Percentiles rank a stretch among this genome's conserved stretches.
phyloP scores from a whole-genome alignment of 1,140 invertebrate genomes.

The Procambarus clarkii region DNA sequence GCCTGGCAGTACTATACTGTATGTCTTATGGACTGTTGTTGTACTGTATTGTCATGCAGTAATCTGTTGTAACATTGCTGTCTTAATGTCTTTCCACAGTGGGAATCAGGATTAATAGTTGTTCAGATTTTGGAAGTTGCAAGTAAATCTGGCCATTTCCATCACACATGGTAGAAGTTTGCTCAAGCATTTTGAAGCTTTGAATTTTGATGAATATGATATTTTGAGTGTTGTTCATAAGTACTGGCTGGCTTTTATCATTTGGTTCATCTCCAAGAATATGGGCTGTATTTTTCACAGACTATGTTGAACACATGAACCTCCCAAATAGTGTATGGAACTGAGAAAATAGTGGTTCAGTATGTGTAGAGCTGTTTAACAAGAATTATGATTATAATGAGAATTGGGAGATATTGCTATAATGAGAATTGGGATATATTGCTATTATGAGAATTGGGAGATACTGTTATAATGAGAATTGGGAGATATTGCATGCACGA shows the following conservation, averaged over 20 bases:
- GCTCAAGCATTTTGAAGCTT: constrained; percentile 20
- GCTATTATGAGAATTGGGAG: too few relatives aligned
- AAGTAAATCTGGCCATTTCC: constrained; percentile 23
- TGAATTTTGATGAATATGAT: background rate
- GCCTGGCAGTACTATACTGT: constrained; percentile 29
- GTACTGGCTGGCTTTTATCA: background rate
- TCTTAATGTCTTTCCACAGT: constrained; percentile 39
- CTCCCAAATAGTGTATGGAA: background rate
- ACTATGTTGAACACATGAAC: background rate
- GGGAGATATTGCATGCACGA: too few relatives aligned
- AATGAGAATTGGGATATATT: too few relatives aligned
- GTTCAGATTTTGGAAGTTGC: constrained; percentile 15
- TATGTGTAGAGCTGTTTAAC: too few relatives aligned
- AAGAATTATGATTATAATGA: too few relatives aligned
- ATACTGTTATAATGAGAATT: too few relatives aligned
- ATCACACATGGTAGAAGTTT: constrained; percentile 10
- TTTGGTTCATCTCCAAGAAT: background rate
- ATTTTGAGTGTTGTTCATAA: background rate
- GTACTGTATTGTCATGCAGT: constrained; percentile 29
- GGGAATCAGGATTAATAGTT: constrained; percentile 21
- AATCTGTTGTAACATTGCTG: constrained; percentile 44
- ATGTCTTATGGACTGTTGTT: constrained; percentile 22
- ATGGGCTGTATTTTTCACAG: background rate
- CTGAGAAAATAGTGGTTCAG: background rate
- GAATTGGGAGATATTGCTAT: too few relatives aligned